Base-by-base conservation (phyloP, 2,888 invertebrate species). In the Clusia tigrina region DNA sequence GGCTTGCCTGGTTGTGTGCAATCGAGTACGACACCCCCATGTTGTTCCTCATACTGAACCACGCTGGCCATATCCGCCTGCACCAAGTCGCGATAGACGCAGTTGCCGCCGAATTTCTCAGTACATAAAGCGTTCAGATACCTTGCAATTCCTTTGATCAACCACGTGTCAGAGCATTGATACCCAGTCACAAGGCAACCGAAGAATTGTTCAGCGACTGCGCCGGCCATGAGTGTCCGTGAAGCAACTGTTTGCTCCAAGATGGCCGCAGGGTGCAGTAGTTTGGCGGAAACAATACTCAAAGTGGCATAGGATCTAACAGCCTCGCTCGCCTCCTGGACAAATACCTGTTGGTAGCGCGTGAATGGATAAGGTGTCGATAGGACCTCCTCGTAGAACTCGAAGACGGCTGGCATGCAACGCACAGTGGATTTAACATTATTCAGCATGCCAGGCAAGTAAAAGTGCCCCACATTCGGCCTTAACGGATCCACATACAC, bases 391-490 rank as follows among this genome's bases (percentile, higher is more conserved):
- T 99, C 99, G 81, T 95, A 98, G 82, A 96, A 99, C 84, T 97
- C 98, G 83, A 99, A 97, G 0, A 93, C 93, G 80, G 95, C 94
- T 78, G 96, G 96, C 81, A 96, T 87, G 78, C 95, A 95, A 25
- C 93, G 87, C 17, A 96, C 96, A 0, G 97, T 93, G 69, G 95
- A 93, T 84, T 95, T 95, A 18, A 99, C 85, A 55, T 96, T 88
- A 46, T 96, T 93, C 81, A 95, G 85, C 67, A 99, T 85, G 67
- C 93, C 91, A 0, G 98, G 98, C 65, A 98, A 85, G 79, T 98
- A 97, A 84, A 98, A 99, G 81, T 98, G 97, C 0, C 97, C 98
- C 2, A 98, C 97, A 86, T 99, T 98, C 80, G 98, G 96, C 95
- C 98, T 97, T 77, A 94, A 93, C 0, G 98, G 97, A 85, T 98